Evolutionary conservation across 2,113 vertebrate genomes (phyloP).

Genomic region (Xerus inauris): DNA sequence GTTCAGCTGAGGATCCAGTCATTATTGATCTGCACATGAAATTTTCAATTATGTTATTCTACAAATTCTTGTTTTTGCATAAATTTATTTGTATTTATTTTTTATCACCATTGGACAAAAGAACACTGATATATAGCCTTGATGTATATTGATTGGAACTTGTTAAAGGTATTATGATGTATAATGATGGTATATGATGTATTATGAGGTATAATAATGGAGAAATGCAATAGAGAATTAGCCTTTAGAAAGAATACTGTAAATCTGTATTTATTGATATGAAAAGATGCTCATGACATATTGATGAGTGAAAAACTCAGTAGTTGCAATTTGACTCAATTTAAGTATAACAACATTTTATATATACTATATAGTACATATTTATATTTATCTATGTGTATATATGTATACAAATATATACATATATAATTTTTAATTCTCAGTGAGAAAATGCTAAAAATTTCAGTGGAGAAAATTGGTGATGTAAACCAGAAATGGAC

Average conservation of each 20-base stretch:
- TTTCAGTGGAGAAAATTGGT: conserved; percentile 1
- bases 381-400: not conserved
- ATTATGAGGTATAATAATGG: not conserved
- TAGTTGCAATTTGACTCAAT: not conserved
- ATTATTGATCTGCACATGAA: not conserved
- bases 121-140: not conserved
- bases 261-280: not conserved
- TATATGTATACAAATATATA: not conserved
- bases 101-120: not conserved
- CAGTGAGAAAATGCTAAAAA: not conserved
- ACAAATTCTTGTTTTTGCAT: not conserved
- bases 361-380: not conserved
- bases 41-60: not conserved
- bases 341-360: conserved; percentile 27
- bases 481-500: not conserved
- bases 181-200: too few species aligned
- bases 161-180: not conserved
- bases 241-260: not conserved
- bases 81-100: not conserved
- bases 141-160: not conserved
- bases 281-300: not conserved
- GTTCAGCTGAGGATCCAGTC: not conserved
- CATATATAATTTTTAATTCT: not conserved
- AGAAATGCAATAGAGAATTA: not conserved
- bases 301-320: not conserved